Evolutionary conservation across 1,140 invertebrate genomes (phyloP).

Genomic region (Pseudomyrmex dendroicus): DNA sequence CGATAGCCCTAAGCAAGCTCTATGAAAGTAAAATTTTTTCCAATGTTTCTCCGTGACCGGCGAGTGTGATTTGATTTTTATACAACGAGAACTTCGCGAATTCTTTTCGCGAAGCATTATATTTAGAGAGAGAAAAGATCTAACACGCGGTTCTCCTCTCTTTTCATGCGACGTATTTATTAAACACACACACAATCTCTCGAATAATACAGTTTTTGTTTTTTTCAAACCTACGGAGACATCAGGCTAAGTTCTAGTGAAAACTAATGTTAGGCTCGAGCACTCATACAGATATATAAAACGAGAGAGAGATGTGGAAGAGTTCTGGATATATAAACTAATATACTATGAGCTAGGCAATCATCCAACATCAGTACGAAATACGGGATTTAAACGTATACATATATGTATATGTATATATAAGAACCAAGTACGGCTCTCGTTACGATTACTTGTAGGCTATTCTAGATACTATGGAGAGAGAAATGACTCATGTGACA

Average conservation of each 20-base stretch:
- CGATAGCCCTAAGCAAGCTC: conserved; percentile 36
- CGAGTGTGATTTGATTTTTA: conserved; percentile 4
- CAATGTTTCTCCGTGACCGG: not conserved
- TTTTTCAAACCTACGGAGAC: conserved; percentile 58
- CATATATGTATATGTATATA: conserved; percentile 46
- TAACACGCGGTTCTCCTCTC: conserved; percentile 25
- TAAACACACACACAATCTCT: conserved; percentile 22
- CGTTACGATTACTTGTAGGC: conserved; percentile 72
- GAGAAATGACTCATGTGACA: conserved; percentile 62
- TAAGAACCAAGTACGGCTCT: conserved; percentile 55
- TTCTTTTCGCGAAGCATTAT: conserved; percentile 21
- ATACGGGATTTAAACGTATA: conserved; percentile 73
- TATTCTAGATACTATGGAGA: conserved; percentile 74
- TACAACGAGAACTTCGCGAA: conserved; percentile 16
- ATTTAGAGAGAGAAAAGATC: conserved; percentile 50
- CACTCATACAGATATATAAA: conserved; percentile 76
- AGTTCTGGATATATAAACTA: conserved; percentile 75
- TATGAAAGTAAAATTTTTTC: conserved; percentile 19
- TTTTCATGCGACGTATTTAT: conserved; percentile 58
- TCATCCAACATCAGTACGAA: conserved; percentile 81
- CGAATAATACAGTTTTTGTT: not conserved
- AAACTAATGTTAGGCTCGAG: conserved; percentile 79
- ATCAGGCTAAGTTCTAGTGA: conserved; percentile 79
- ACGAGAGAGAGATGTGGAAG: conserved; percentile 60
- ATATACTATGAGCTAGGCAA: conserved; percentile 83